These are phyloP conservation scores for Neosilurus mollespiculum DNA, from an alignment of 2,797 vertebrate genomes.

Conservation along the genomic window DNA sequence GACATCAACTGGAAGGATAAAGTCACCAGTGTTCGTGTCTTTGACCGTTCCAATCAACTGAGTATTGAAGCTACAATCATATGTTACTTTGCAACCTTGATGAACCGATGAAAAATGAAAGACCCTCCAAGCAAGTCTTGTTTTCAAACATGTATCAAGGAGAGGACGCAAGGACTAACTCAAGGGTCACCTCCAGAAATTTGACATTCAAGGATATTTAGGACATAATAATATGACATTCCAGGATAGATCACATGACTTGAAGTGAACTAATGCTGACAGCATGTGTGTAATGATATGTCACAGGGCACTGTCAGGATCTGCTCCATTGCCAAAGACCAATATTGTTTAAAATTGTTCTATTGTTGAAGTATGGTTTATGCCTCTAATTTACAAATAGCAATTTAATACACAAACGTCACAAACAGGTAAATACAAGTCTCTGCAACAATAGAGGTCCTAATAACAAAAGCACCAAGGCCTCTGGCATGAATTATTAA, in stretches of 20 bases:
- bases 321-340: constrained; percentile 32
- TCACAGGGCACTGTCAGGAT: constrained; percentile 9
- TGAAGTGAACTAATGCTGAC: background rate
- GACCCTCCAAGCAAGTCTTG: too few relatives aligned
- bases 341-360: constrained; percentile 31
- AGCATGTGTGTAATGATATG: constrained; percentile 1
- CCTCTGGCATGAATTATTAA: constrained; percentile 72
- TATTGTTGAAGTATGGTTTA: constrained; percentile 25
- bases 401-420: background rate
- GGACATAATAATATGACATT: too few relatives aligned
- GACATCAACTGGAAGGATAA: too few relatives aligned
- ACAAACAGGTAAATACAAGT: constrained; percentile 15
- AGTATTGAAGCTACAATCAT: too few relatives aligned
- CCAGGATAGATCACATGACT: background rate
- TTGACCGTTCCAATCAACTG: too few relatives aligned
- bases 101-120: too few relatives aligned
- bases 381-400: constrained; percentile 29
- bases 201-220: too few relatives aligned
- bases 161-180: too few relatives aligned
- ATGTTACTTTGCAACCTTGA: too few relatives aligned
- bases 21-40: too few relatives aligned
- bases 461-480: constrained; percentile 62
- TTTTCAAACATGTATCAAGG: too few relatives aligned
- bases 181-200: too few relatives aligned
- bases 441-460: constrained; percentile 36